Evolutionary conservation across 2,113 vertebrate species (phyloP).

Genomic region (Chaenogobius annularis): DNA sequence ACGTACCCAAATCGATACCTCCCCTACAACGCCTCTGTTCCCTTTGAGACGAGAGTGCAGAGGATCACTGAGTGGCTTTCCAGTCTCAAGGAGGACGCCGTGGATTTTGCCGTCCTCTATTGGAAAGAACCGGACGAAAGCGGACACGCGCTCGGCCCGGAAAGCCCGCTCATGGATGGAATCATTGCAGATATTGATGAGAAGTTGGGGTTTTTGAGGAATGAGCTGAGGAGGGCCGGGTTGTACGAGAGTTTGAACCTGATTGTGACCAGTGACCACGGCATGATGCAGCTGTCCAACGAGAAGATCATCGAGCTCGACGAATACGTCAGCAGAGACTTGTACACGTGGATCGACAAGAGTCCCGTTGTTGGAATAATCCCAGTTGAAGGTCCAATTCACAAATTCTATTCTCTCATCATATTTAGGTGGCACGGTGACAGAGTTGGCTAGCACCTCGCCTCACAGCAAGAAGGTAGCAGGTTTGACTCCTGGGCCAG

Average conservation of each 20-base stretch:
- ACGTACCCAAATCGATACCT: slow-evolving; percentile 80
- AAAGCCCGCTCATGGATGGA: slow-evolving; percentile 79
- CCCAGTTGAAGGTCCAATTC: slow-evolving; percentile 83
- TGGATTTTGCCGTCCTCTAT: slow-evolving; percentile 87
- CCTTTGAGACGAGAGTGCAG: slow-evolving; percentile 83
- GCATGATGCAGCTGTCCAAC: slow-evolving; percentile 85
- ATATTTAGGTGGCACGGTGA: no score
- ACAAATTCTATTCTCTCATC: no score
- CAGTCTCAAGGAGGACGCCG: slow-evolving; percentile 73
- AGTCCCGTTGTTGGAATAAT: slow-evolving; percentile 87
- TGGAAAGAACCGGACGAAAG: slow-evolving; percentile 91
- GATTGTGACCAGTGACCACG: slow-evolving; percentile 91
- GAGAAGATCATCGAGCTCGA: slow-evolving; percentile 88
- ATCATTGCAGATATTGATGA: slow-evolving; percentile 83
- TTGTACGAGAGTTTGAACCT: slow-evolving; percentile 83
- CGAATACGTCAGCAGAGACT: slow-evolving; percentile 79
- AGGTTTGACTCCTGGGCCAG: no score
- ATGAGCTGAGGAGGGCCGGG: slow-evolving; percentile 78
- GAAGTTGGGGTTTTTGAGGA: slow-evolving; percentile 86
- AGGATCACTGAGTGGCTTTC: slow-evolving; percentile 86
- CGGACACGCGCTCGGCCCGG: slow-evolving; percentile 84
- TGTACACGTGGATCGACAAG: slow-evolving; percentile 84
- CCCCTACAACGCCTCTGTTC: slow-evolving; percentile 81
- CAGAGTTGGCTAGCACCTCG: no score
- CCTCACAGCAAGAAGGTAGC: no score